phyloP scores from a whole-genome alignment of 2,113 vertebrate species.

The Carettochelys insculpta region DNA sequence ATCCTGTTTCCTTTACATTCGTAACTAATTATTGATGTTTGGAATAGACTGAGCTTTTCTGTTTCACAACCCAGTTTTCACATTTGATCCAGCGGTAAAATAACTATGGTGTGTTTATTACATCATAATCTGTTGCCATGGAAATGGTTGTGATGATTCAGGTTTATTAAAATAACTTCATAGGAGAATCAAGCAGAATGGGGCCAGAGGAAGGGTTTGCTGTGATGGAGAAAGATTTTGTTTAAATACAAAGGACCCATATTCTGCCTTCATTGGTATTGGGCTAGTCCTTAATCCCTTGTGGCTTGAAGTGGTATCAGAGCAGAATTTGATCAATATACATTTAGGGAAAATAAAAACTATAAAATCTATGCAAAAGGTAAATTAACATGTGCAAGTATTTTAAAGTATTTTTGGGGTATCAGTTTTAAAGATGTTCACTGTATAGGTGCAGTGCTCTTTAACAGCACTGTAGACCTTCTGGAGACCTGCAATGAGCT shows the following conservation, averaged over 20 bases:
- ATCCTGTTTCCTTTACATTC: not conserved
- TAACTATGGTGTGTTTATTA: conserved; percentile 18
- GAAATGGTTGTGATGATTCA: not conserved
- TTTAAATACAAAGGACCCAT: not conserved
- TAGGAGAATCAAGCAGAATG: conserved; percentile 3
- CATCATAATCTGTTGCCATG: not conserved
- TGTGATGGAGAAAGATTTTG: not conserved
- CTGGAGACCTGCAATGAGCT: not conserved
- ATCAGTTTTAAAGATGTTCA: not conserved
- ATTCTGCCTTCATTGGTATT: not conserved
- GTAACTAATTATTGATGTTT: conserved; percentile 5
- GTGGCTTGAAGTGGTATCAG: not conserved
- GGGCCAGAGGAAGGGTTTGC: not conserved
- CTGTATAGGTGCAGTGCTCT: not conserved
- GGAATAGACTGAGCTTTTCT: not conserved
- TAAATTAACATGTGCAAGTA: not conserved
- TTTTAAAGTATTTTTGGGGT: not conserved
- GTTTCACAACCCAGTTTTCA: not conserved
- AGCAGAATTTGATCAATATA: not conserved
- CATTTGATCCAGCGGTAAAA: not conserved
- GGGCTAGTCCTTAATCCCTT: not conserved
- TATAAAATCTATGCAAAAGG: not conserved
- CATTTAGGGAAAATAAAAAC: not conserved
- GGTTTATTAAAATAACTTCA: conserved; percentile 40
- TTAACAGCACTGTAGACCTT: not conserved